Conservation (phyloP, 2,888 invertebrate species). For the Trilocha varians region DNA sequence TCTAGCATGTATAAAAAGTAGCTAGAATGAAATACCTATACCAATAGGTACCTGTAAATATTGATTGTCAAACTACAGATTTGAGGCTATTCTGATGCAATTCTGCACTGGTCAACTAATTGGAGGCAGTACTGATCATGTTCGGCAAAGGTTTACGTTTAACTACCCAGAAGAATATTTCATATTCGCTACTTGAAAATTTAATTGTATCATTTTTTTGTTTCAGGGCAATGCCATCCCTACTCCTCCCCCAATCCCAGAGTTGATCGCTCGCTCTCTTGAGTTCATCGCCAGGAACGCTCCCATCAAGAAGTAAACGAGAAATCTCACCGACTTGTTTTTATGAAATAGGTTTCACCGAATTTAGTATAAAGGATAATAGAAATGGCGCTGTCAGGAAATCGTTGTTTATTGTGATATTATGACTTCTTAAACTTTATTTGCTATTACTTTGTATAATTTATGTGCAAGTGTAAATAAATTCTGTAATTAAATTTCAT, state of each 20-base stretch:
- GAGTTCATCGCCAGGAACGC: constrained; percentile 32
- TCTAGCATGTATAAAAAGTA: too few species aligned
- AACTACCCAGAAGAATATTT: too few species aligned
- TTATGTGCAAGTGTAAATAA: constrained; percentile 22
- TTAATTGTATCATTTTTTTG: constrained; percentile 6
- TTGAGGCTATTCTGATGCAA: too few species aligned
- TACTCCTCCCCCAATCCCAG: constrained; percentile 63
- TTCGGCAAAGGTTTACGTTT: too few species aligned
- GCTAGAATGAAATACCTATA: too few species aligned
- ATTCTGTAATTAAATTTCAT: constrained; percentile 4
- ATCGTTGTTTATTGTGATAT: constrained; percentile 26
- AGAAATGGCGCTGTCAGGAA: constrained; percentile 14
- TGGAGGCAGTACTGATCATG: too few species aligned
- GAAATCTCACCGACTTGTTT: constrained; percentile 13
- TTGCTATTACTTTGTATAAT: constrained; percentile 15
- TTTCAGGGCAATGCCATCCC: constrained; percentile 55
- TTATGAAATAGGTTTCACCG: constrained; percentile 9
- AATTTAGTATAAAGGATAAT: constrained; percentile 10
- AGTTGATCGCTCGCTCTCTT: constrained; percentile 55
- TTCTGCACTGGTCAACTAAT: too few species aligned
- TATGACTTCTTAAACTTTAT: constrained; percentile 13
- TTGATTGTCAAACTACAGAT: too few species aligned
- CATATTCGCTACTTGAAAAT: too few species aligned
- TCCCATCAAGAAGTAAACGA: constrained; percentile 20
- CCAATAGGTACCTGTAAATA: too few species aligned